Conservation (phyloP, 2,888 invertebrate species). For the Flexamia atlantica region DNA sequence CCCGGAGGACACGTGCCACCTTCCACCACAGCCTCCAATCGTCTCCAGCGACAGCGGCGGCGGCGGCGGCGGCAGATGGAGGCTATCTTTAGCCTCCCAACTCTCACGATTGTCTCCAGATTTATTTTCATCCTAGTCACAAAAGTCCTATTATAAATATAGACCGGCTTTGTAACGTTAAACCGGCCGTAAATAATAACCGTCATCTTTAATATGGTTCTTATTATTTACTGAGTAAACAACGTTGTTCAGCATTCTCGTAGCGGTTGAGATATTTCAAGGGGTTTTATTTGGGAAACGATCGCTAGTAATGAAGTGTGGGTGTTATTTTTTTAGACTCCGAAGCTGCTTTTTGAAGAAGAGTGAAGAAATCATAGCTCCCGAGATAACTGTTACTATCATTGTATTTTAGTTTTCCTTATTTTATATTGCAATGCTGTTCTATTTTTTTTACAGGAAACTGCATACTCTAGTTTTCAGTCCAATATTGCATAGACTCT, state of each 20-base stretch:
- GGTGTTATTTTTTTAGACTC: too few relatives aligned
- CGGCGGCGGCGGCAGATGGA: not conserved
- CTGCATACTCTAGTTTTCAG: too few relatives aligned
- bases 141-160: constrained; percentile 53
- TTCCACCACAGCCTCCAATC: not conserved
- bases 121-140: constrained; percentile 47
- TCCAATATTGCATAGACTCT: too few relatives aligned
- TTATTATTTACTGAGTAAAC: constrained; percentile 52
- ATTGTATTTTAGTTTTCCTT: too few relatives aligned
- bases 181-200: constrained; percentile 49
- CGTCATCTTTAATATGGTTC: constrained; percentile 5
- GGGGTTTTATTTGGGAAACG: too few relatives aligned
- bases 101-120: constrained; percentile 47
- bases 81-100: constrained; percentile 41
- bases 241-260: constrained; percentile 19
- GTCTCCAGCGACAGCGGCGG: not conserved
- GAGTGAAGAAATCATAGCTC: too few relatives aligned
- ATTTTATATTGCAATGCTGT: too few relatives aligned
- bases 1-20: not conserved
- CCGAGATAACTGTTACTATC: too few relatives aligned
- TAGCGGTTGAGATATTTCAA: too few relatives aligned
- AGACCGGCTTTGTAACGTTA: constrained; percentile 46
- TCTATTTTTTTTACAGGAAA: too few relatives aligned
- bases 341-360: too few relatives aligned
- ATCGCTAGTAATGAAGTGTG: too few relatives aligned